Percentiles rank a stretch among this genome's conserved stretches.
Conservation (phyloP, 64 coral and sea anemone species). For the Stichodactyla helianthus region DNA sequence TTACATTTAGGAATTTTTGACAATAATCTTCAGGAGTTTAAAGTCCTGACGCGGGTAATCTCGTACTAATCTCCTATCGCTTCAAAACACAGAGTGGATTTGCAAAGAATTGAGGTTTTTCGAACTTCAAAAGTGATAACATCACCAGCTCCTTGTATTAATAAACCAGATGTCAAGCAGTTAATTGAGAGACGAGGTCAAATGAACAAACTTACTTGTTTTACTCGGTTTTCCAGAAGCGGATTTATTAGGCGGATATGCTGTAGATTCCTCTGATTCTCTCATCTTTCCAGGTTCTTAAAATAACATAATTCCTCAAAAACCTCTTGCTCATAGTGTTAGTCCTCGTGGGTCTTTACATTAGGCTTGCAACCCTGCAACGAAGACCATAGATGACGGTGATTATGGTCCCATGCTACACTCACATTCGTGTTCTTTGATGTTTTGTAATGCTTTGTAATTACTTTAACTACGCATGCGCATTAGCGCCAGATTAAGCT, state of each 20-base stretch:
- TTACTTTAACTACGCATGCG: constrained; percentile 9
- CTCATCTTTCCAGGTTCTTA: not conserved
- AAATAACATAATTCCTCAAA: not conserved
- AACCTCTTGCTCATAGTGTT: constrained; percentile 12
- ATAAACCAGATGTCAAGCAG: constrained; percentile 9
- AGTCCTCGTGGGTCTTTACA: not conserved
- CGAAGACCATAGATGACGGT: not conserved
- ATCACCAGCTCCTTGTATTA: not conserved
- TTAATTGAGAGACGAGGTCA: constrained; percentile 19
- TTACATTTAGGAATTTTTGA: not conserved
- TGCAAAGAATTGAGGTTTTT: not conserved
- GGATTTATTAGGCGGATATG: not conserved
- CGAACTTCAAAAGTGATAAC: not conserved
- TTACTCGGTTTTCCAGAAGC: not conserved
- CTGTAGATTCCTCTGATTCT: not conserved
- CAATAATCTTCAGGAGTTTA: not conserved
- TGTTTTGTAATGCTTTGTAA: constrained; percentile 3
- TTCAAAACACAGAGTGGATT: constrained; percentile 12
- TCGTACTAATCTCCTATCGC: constrained; percentile 9
- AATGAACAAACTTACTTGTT: constrained; percentile 24
- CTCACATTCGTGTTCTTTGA: not conserved
- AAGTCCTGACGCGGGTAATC: not conserved
- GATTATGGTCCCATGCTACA: not conserved
- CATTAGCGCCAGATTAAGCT: not conserved
- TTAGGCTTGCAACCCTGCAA: not conserved